Evolutionary conservation across 2,113 vertebrate species (phyloP), one percentile per base, ranked within the genome.

Genomic region (Petroica traversi): DNA sequence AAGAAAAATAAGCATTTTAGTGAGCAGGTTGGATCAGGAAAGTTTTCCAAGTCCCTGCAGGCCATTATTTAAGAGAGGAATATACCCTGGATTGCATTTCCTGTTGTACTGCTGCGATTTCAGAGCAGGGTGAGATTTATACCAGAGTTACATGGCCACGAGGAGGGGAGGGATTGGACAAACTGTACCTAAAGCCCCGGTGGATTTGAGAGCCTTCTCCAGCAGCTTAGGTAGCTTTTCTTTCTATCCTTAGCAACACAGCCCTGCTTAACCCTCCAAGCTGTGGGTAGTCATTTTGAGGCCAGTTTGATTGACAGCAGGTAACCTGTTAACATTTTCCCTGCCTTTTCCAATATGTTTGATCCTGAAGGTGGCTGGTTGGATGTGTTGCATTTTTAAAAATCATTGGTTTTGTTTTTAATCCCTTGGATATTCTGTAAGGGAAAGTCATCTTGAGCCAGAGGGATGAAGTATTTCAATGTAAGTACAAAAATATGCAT

Each of bases 201-300:
- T 97, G 98, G 98, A 98, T 98, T 98, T 97, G 91, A 97, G 96
- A 97, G 91, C 98, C 97, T 98, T 94, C 98, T 98, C 94, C 98
- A 96, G 96, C 97, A 98, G 98, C 98, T 99, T 99, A 99, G 94
- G 79, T 84, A 97, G 98, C 98, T 99, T 99, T 98, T 97, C 96
- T 96, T 97, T 98, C 98, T 99, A 99, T 99, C 98, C 98, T 98
- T 99, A 98, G 98, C 95, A 71, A 97, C 98, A 96, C 96, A 97
- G 95, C 79, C 95, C 97, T 89, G 98, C 98, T 99, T 98, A 99
- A 98, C 96, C 96, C 97, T 85, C 89, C 80, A 62, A 92, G 89
- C 93, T 85, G 88, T 96, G 88, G 69, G 93, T 92, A 97, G 94
- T 75, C 95, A 75, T 92, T 96, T 95, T 80, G 88, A 97, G 97